These are phyloP conservation scores for Drosophila borborema DNA, from an alignment of 2,888 invertebrate genomes.

Conservation along the genomic window DNA sequence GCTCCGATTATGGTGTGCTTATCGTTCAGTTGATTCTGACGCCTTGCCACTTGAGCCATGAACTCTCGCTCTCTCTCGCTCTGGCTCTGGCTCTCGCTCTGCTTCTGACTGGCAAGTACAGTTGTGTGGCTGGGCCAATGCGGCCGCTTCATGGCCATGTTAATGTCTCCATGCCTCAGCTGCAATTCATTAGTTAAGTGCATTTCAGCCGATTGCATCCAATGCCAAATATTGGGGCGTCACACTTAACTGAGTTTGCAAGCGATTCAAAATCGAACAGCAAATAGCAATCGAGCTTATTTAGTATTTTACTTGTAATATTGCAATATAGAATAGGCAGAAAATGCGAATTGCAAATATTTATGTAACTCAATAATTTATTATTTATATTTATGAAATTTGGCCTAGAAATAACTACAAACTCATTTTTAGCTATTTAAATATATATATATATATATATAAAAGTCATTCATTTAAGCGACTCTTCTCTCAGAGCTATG, in stretches of 20 bases:
- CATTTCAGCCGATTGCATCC: constrained; percentile 17
- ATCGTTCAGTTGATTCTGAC: constrained; percentile 49
- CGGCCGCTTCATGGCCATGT: constrained; percentile 1
- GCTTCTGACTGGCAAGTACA: no score
- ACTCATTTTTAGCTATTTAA: no score
- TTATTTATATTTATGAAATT: no score
- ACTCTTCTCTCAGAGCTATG: no score
- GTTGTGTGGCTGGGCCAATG: neutral
- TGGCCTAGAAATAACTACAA: no score
- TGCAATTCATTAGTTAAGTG: constrained; percentile 59
- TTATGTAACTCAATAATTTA: no score
- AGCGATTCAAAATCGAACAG: neutral
- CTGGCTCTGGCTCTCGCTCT: no score
- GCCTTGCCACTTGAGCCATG: constrained; percentile 50
- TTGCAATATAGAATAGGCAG: no score
- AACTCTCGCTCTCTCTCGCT: no score
- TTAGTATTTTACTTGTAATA: neutral
- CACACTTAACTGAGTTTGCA: neutral
- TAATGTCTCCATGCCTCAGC: constrained; percentile 10
- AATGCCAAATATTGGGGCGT: constrained; percentile 19
- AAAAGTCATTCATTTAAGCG: no score
- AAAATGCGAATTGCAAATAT: no score
- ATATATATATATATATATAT: no score
- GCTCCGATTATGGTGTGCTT: constrained; percentile 60
- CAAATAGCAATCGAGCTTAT: neutral